Evolutionary conservation across 2,888 invertebrate species (phyloP).

Genomic region (Ophraella communa): DNA sequence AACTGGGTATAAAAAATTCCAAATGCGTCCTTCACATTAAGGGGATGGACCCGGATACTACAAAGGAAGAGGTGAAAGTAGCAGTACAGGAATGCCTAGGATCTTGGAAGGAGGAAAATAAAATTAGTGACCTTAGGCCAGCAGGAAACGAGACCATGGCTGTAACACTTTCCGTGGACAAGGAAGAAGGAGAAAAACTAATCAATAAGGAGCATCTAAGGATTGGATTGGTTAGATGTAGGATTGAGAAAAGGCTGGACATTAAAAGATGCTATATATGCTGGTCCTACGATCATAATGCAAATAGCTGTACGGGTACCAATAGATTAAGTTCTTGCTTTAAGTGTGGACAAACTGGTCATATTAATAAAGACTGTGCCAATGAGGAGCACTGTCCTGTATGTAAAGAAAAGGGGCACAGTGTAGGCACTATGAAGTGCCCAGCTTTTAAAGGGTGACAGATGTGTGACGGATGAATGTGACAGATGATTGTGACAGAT

Average conservation of each 20-base stretch:
- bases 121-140: not conserved
- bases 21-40: not conserved
- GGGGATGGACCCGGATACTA: constrained; percentile 4
- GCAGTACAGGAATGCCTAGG: not conserved
- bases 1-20: not conserved
- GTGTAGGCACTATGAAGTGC: too few species aligned
- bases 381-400: not conserved
- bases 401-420: too few species aligned
- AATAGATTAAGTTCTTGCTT: constrained; percentile 10
- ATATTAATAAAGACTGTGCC: constrained; percentile 10
- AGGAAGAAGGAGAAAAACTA: not conserved
- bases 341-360: constrained; percentile 16
- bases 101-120: not conserved
- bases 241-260: constrained; percentile 3
- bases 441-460: too few species aligned
- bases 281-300: constrained; percentile 14
- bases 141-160: not conserved
- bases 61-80: not conserved
- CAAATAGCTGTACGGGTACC: constrained; percentile 1
- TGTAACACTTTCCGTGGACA: not conserved
- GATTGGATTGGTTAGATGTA: constrained; percentile 7
- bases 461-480: too few species aligned
- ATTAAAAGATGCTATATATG: constrained; percentile 3
- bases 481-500: too few species aligned
- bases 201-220: not conserved